phyloP scores from a whole-genome alignment of 2,113 vertebrate species.

The Anas platyrhynchos region DNA sequence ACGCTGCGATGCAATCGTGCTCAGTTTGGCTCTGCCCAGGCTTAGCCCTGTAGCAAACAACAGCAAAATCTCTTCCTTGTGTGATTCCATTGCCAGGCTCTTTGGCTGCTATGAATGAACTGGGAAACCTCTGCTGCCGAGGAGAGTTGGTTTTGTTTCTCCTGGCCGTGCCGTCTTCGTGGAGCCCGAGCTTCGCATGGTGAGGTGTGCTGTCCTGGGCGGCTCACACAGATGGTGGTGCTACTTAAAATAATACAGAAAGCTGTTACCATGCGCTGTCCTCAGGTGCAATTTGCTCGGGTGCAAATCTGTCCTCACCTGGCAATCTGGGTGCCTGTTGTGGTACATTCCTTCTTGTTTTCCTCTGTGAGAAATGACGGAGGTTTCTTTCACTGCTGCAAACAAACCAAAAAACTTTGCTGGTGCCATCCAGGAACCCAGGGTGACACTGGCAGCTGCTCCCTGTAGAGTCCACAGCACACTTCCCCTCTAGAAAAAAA shows the following conservation, averaged over 20 bases:
- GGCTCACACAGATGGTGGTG: neutral
- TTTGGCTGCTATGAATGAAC: neutral
- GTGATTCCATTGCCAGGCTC: neutral
- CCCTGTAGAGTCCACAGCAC: neutral
- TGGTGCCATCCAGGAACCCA: fast-evolving
- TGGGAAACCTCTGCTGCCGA: neutral
- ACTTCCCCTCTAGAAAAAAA: too few species aligned
- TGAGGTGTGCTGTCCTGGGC: fast-evolving
- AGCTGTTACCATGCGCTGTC: neutral
- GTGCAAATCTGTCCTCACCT: neutral
- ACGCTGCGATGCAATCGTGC: fast-evolving
- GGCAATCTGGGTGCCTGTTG: neutral
- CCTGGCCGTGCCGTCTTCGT: neutral
- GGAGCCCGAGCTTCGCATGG: neutral
- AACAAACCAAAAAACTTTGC: neutral
- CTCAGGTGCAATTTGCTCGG: neutral
- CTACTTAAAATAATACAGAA: neutral
- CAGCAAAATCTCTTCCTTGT: neutral
- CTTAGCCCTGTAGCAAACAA: neutral
- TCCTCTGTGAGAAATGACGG: neutral
- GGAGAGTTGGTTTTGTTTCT: neutral
- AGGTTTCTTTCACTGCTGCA: neutral
- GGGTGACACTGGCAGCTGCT: neutral
- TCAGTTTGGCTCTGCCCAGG: neutral
- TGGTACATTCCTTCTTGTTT: neutral